These are phyloP conservation scores for Myotis brandtii DNA, from an alignment of 2,113 vertebrate genomes.

Conservation along the genomic window DNA sequence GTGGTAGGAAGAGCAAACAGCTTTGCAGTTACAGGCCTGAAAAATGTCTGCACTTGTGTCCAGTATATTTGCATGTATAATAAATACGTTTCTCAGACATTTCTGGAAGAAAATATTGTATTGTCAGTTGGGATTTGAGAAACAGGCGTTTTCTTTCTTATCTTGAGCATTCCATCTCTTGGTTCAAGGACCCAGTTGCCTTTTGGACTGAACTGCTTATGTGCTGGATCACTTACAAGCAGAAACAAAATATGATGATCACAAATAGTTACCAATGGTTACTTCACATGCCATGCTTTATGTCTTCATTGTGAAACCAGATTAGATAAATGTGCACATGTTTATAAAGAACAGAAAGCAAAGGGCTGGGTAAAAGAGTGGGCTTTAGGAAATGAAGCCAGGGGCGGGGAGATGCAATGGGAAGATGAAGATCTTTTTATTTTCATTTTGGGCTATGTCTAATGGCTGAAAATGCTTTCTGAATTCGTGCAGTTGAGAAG, in stretches of 20 bases:
- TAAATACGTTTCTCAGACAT: conserved; percentile 44
- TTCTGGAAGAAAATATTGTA: conserved; percentile 50
- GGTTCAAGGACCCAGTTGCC: conserved; percentile 49
- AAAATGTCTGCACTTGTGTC: conserved; percentile 72
- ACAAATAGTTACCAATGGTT: conserved; percentile 51
- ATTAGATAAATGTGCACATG: conserved; percentile 42
- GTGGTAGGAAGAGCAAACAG: conserved; percentile 57
- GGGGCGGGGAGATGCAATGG: background rate
- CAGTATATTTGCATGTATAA: conserved; percentile 49
- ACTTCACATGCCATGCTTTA: conserved; percentile 27
- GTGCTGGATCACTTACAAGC: conserved; percentile 35
- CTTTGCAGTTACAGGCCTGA: conserved; percentile 76
- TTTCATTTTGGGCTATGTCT: conserved; percentile 34
- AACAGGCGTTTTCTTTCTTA: conserved; percentile 34
- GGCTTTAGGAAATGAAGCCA: conserved; percentile 23
- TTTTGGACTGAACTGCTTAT: conserved; percentile 64
- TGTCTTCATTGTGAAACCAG: conserved; percentile 64
- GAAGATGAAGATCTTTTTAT: background rate
- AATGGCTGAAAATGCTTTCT: conserved; percentile 37
- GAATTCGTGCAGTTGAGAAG: conserved; percentile 32
- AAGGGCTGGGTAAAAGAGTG: background rate
- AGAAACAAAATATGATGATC: conserved; percentile 57
- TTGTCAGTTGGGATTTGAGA: conserved; percentile 16
- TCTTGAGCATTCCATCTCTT: conserved; percentile 59
- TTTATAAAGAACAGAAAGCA: conserved; percentile 50